Conservation (phyloP, 2,113 vertebrate genomes). For the Anarrhichthys ocellatus region DNA sequence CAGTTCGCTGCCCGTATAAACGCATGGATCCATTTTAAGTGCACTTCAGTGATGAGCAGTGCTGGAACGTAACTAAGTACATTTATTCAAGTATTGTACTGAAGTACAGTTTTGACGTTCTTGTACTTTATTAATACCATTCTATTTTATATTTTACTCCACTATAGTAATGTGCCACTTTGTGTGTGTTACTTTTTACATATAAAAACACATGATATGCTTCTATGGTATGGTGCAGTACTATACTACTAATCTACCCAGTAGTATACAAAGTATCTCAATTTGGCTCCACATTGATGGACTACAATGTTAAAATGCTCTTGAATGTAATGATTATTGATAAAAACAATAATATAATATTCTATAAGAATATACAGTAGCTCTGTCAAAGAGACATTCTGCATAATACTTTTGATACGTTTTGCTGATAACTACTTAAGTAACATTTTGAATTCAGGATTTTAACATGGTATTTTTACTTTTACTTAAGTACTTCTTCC, state of each 20-base stretch:
- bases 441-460: background rate
- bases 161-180: too few species aligned
- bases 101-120: background rate
- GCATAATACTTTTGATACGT: background rate
- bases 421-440: too few species aligned
- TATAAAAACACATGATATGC: too few species aligned
- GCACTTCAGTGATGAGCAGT: background rate
- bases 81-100: background rate
- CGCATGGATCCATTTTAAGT: background rate
- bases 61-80: background rate
- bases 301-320: background rate
- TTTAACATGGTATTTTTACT: background rate
- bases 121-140: background rate
- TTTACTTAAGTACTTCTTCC: background rate
- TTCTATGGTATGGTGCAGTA: background rate
- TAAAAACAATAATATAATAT: background rate
- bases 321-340: background rate
- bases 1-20: background rate
- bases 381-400: background rate
- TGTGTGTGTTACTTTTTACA: too few species aligned
- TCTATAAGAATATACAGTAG: too few species aligned
- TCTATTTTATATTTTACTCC: background rate
- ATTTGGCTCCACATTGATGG: background rate
- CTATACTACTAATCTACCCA: background rate
- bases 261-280: background rate